Percentiles rank a stretch among this genome's conserved stretches.
Conservation (phyloP, 2,888 invertebrate species). For the Shargacucullia verbasci region DNA sequence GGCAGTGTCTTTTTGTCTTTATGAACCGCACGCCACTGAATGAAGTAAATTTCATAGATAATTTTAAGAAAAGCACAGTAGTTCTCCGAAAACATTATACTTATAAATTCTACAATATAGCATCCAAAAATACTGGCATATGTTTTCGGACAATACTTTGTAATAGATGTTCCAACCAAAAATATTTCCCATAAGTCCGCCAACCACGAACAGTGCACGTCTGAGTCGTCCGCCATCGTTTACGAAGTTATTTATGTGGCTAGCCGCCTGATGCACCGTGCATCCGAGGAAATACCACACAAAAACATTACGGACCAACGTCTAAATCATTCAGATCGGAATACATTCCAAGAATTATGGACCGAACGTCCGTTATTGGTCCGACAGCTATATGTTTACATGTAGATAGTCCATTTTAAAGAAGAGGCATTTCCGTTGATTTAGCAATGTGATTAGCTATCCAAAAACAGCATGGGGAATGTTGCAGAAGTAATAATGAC, state of each 20-base stretch:
- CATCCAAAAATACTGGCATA: too few species aligned
- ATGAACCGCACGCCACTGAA: too few species aligned
- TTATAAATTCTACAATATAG: too few species aligned
- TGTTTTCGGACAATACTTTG: too few species aligned
- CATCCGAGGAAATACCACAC: slow-evolving; percentile 19
- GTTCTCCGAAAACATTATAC: too few species aligned
- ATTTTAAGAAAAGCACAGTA: too few species aligned
- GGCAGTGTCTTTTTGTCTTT: too few species aligned
- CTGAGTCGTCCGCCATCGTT: slow-evolving; percentile 1
- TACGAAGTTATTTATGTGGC: slow-evolving; percentile 15
- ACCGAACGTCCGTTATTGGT: slow-evolving; percentile 14
- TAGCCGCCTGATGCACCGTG: neutral
- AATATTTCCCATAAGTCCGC: neutral
- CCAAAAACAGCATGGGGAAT: slow-evolving; percentile 9
- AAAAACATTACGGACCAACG: slow-evolving; percentile 19
- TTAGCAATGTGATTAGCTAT: slow-evolving; percentile 1
- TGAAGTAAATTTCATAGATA: too few species aligned
- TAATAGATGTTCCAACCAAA: neutral
- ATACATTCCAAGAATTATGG: slow-evolving; percentile 36
- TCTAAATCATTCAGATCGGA: slow-evolving; percentile 46
- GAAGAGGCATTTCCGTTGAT: neutral
- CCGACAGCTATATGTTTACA: slow-evolving; percentile 15
- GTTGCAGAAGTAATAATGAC: too few species aligned
- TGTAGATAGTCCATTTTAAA: slow-evolving; percentile 16
- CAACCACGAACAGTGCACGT: slow-evolving; percentile 7